These are phyloP conservation scores for Gonocerus acuteangulatus DNA, from an alignment of 2,888 invertebrate genomes.

Conservation along the genomic window DNA sequence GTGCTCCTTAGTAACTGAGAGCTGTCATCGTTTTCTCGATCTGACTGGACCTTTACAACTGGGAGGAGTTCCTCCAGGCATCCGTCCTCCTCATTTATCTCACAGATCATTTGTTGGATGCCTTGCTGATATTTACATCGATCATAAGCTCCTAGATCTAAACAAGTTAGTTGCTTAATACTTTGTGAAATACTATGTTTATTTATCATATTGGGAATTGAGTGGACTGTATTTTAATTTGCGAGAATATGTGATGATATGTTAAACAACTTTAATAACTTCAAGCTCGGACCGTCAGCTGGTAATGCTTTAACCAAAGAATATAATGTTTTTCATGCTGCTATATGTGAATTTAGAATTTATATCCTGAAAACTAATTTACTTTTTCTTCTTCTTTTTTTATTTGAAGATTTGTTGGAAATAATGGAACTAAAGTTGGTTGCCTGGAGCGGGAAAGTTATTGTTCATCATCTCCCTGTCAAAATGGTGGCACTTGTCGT, in stretches of 20 bases:
- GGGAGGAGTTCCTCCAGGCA: constrained; percentile 80
- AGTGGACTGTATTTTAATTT: no score
- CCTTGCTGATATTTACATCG: constrained; percentile 78
- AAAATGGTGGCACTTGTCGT: constrained; percentile 75
- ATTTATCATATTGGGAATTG: not conserved
- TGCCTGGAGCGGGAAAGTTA: constrained; percentile 78
- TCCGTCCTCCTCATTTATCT: constrained; percentile 63
- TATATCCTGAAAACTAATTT: not conserved
- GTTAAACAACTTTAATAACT: no score
- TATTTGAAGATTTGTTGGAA: constrained; percentile 63
- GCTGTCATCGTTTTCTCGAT: constrained; percentile 69
- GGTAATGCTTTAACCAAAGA: no score
- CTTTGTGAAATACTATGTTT: no score
- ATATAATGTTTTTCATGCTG: no score
- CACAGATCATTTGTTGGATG: constrained; percentile 83
- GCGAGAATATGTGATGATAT: no score
- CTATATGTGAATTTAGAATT: no score
- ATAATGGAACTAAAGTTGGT: constrained; percentile 79
- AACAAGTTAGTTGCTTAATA: constrained; percentile 62
- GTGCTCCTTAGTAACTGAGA: constrained; percentile 47
- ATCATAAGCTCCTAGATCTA: constrained; percentile 77
- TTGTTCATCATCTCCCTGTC: constrained; percentile 78
- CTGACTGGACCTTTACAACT: constrained; percentile 82
- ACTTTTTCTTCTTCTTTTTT: not conserved
- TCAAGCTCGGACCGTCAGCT: no score